phyloP scores from a whole-genome alignment of 2,888 invertebrate genomes.

The Sesia bembeciformis region DNA sequence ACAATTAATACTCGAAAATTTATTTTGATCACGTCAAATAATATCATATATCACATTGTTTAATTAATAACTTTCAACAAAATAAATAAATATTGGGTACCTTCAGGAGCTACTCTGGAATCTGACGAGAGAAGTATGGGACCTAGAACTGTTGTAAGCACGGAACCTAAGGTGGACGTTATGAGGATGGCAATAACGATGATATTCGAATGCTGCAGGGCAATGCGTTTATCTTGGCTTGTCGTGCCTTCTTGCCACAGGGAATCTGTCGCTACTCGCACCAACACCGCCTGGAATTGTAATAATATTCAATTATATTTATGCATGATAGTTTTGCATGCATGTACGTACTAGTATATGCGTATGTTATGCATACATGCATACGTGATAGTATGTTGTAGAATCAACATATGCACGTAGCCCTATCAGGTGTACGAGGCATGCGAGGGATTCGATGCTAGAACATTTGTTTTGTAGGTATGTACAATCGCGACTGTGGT shows the following conservation, averaged over 20 bases:
- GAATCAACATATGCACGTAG: no score
- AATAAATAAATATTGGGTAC: slow-evolving; percentile 17
- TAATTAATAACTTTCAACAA: no score
- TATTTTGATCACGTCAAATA: no score
- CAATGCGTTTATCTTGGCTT: slow-evolving; percentile 42
- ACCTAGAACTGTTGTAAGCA: slow-evolving; percentile 49
- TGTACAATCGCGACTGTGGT: no score
- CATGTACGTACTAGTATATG: background rate
- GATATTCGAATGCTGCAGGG: slow-evolving; percentile 56
- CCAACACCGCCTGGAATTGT: slow-evolving; percentile 58
- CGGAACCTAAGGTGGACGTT: slow-evolving; percentile 56
- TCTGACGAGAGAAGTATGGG: slow-evolving; percentile 54
- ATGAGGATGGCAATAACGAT: slow-evolving; percentile 61
- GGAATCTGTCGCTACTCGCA: slow-evolving; percentile 58
- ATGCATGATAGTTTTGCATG: background rate
- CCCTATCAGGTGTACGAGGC: no score
- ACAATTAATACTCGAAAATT: no score
- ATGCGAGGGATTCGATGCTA: no score
- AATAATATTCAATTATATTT: slow-evolving; percentile 8
- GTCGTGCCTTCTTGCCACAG: slow-evolving; percentile 42
- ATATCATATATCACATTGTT: no score
- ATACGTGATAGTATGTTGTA: no score
- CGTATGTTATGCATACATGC: no score
- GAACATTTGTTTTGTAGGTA: no score
- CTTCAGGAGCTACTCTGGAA: slow-evolving; percentile 51